These are phyloP conservation scores for Chionomys nivalis DNA, from an alignment of 2,113 vertebrate genomes.

Conservation along the genomic window DNA sequence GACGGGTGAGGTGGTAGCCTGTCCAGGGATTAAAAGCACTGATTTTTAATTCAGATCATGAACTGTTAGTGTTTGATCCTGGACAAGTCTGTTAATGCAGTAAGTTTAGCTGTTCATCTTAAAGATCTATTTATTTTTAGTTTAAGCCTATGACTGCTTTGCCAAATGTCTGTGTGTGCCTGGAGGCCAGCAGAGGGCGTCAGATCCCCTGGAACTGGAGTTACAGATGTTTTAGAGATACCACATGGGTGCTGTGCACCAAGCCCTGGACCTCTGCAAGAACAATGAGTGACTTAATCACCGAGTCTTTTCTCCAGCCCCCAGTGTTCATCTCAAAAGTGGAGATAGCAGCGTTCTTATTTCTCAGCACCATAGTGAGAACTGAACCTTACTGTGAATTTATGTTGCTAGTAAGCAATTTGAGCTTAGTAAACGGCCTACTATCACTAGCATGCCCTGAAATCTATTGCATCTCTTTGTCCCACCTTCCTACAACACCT, in stretches of 20 bases:
- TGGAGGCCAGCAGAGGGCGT: not conserved
- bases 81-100: not conserved
- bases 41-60: not conserved
- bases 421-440: not conserved
- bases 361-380: not conserved
- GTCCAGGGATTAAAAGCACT: not conserved
- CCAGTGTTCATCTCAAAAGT: not conserved
- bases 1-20: not conserved
- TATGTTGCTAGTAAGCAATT: not conserved
- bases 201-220: too few relatives aligned
- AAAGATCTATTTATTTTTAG: not conserved
- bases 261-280: too few relatives aligned
- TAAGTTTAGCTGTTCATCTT: not conserved
- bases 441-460: not conserved
- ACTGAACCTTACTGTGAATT: not conserved
- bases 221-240: too few relatives aligned
- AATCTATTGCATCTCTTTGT: not conserved
- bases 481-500: not conserved
- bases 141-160: not conserved
- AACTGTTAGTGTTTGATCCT: not conserved
- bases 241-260: too few relatives aligned
- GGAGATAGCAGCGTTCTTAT: not conserved
- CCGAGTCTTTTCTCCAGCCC: too few relatives aligned
- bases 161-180: not conserved
- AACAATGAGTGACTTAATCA: too few relatives aligned